Base-by-base conservation (phyloP, 2,797 vertebrate species). In the Xyrichtys novacula region DNA sequence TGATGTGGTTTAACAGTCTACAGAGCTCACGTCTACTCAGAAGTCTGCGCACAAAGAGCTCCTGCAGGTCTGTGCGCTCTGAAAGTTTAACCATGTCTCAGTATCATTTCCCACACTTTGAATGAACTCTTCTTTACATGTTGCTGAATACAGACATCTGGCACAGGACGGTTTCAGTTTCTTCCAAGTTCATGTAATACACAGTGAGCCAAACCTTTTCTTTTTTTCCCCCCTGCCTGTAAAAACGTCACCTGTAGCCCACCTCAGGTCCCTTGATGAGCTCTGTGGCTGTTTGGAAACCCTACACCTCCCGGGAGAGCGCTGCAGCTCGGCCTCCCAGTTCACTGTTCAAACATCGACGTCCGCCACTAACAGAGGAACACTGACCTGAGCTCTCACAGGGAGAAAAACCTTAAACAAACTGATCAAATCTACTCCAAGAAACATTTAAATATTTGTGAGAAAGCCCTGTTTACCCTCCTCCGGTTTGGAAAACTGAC, bases 181-280 rank as follows among this genome's bases (percentile, higher is more conserved):
- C 65, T 28, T 38, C 7, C 17, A 65, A 68, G 54, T 56, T 25
- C 67, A 62, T 57, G 74, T 23, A 22, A 52, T 22, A 58, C 50
- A 58, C 23, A 10, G 26, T 11, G 16, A 65, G 49, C 46, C 50
- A 61, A 65, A 47, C 17, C 43, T 44, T 50, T 19, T 52, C 25
- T 65, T 53, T 72, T 59, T 62, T 20, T 44, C 14, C 14, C 11
- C 2, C 40, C 7, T 23, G 9, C 71, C 74, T 72, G 44, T 84
- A 56, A 81, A 87, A 85, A 68, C 34, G 43, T 86, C 76, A 71
- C 76, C 71, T 80, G 76, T 65, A 44, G 70, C 78, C 75, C 57
- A 68, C 57, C 75, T 72, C 26, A 1, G 38, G 23, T 67, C 39
- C 54, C 65, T n/a, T 1, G 55, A 76, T 47, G 55, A 67, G 54